Evolutionary conservation across 2,113 vertebrate genomes (phyloP).

Genomic region (Salvelinus namaycush): DNA sequence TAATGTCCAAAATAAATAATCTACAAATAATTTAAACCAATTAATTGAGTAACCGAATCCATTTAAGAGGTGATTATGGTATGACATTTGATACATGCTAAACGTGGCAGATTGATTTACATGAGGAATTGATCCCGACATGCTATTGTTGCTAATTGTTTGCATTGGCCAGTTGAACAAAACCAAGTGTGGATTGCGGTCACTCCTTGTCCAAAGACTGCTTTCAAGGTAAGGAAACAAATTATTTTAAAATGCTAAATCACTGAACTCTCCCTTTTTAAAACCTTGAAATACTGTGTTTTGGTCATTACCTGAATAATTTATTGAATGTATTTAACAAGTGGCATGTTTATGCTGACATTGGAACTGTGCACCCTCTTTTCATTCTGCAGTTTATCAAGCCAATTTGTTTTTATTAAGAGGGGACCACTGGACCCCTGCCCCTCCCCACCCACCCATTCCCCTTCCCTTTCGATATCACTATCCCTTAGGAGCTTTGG

Average conservation of each 20-base stretch:
- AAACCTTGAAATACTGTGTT: not conserved
- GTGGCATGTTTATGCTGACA: slow-evolving; percentile 9
- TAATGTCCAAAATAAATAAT: too few relatives aligned
- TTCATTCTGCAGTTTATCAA: slow-evolving; percentile 57
- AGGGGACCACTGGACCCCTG: slow-evolving; percentile 57
- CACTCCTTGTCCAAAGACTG: too few relatives aligned
- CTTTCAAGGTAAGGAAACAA: too few relatives aligned
- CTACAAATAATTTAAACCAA: too few relatives aligned
- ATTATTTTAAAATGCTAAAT: not conserved
- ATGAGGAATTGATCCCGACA: too few relatives aligned
- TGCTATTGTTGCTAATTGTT: too few relatives aligned
- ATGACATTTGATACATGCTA: too few relatives aligned
- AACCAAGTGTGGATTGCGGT: too few relatives aligned
- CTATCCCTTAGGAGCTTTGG: slow-evolving; percentile 64
- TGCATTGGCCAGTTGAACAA: too few relatives aligned
- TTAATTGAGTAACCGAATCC: too few relatives aligned
- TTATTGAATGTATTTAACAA: not conserved
- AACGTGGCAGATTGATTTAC: too few relatives aligned
- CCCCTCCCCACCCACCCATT: not conserved
- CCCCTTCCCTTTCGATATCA: slow-evolving; percentile 25
- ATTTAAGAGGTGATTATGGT: too few relatives aligned
- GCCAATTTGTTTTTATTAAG: slow-evolving; percentile 70
- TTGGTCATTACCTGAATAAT: slow-evolving; percentile 5
- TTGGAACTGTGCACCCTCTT: slow-evolving; percentile 29
- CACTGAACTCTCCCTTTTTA: not conserved